These are phyloP conservation scores for Sparus aurata DNA, from an alignment of 2,797 vertebrate genomes.

Conservation along the genomic window DNA sequence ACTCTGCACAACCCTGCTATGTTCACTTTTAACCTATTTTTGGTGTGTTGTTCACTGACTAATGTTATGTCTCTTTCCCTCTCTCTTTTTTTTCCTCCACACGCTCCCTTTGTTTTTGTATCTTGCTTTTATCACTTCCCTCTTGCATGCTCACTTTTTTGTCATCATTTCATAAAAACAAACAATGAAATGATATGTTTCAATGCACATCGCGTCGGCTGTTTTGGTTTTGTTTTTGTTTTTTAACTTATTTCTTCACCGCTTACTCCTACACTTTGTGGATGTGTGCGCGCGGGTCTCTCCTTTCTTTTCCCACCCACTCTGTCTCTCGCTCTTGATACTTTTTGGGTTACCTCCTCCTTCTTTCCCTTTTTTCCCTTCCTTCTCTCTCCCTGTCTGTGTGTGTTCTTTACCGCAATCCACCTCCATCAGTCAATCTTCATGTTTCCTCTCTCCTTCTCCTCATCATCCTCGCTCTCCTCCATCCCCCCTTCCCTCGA, in stretches of 20 bases:
- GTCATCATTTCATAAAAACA: constrained; percentile 50
- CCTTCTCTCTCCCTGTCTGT: not conserved
- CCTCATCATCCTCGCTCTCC: constrained; percentile 85
- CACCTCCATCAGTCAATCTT: constrained; percentile 83
- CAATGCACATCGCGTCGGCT: constrained; percentile 9
- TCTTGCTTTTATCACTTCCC: constrained; percentile 36
- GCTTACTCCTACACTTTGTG: constrained; percentile 34
- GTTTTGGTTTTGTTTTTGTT: constrained; percentile 30
- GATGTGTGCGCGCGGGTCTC: not conserved
- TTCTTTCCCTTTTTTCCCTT: not conserved
- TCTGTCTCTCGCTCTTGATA: not conserved
- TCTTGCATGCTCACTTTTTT: constrained; percentile 48
- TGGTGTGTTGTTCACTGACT: constrained; percentile 76
- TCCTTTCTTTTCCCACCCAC: constrained; percentile 1
- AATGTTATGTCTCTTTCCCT: constrained; percentile 79
- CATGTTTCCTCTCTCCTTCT: constrained; percentile 86
- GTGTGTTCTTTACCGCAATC: not conserved
- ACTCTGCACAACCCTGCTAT: constrained; percentile 67
- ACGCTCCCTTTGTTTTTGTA: constrained; percentile 24
- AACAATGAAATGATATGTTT: constrained; percentile 44
- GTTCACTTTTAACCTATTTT: constrained; percentile 71
- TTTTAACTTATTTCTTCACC: constrained; percentile 28
- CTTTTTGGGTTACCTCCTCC: not conserved
- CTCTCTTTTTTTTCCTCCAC: constrained; percentile 73
- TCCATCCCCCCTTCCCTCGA: constrained; percentile 85